Conservation (phyloP, 2,797 vertebrate genomes). For the Otolemur crassicaudatus region DNA sequence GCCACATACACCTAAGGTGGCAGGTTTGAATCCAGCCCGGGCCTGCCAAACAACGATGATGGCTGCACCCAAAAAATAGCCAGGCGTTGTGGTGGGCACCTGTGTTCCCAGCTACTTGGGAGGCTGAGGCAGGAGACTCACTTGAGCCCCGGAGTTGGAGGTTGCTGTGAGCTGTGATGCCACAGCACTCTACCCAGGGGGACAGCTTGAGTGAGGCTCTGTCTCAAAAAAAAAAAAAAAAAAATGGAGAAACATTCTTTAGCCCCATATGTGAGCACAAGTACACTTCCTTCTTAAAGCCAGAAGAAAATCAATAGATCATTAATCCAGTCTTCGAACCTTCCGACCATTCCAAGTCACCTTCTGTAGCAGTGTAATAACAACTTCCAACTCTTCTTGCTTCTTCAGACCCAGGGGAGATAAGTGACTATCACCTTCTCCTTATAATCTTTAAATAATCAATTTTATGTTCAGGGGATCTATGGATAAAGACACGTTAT, state of each 20-base stretch:
- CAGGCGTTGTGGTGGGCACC: no score
- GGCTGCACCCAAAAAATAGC: no score
- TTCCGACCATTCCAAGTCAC: not conserved
- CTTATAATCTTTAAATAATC: slow-evolving; percentile 29
- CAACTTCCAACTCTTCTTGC: not conserved
- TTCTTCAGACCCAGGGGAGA: not conserved
- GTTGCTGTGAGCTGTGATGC: no score
- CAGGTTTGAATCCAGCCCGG: no score
- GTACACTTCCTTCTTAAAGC: not conserved
- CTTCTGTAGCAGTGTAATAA: not conserved
- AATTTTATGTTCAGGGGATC: slow-evolving; percentile 42
- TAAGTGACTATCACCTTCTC: not conserved
- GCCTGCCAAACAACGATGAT: no score
- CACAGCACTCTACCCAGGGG: no score
- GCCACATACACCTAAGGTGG: no score
- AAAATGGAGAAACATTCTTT: not conserved
- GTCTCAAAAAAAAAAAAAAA: no score
- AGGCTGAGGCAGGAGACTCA: no score
- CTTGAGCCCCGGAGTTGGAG: no score
- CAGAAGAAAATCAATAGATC: not conserved
- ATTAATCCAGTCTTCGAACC: not conserved
- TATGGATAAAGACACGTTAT: slow-evolving; percentile 36
- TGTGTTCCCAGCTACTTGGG: no score
- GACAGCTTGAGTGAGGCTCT: no score
- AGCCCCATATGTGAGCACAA: not conserved